phyloP scores from a whole-genome alignment of 2,888 invertebrate genomes.

The Mongoloraphidia duomilia region DNA sequence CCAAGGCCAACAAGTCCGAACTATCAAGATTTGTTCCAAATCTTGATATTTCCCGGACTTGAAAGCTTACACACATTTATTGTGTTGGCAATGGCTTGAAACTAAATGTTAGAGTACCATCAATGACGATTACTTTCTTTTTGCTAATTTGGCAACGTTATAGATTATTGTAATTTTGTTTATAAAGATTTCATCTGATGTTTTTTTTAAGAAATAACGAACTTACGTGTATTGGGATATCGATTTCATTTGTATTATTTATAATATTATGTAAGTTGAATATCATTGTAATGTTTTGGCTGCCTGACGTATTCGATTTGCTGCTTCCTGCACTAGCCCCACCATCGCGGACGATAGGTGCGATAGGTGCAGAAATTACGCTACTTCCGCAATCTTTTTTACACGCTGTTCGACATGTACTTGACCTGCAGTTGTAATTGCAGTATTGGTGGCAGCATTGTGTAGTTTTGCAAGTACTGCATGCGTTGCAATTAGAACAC shows the following conservation, averaged over 20 bases:
- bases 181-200: neutral
- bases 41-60: too few relatives aligned
- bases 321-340: neutral
- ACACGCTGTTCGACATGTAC: conserved; percentile 22
- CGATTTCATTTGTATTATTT: conserved; percentile 29
- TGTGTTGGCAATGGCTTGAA: too few relatives aligned
- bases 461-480: conserved; percentile 20
- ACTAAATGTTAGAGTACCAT: neutral
- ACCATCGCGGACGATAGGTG: too few relatives aligned
- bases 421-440: conserved; percentile 23
- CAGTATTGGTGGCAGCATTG: conserved; percentile 28
- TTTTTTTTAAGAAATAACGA: neutral
- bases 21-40: too few relatives aligned
- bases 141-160: neutral
- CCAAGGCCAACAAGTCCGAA: too few relatives aligned
- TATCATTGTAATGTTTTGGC: conserved; percentile 28
- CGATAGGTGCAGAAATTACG: too few relatives aligned
- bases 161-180: neutral
- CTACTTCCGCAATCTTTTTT: neutral
- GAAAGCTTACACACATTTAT: too few relatives aligned
- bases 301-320: conserved; percentile 2
- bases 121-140: neutral
- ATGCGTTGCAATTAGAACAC: conserved; percentile 8
- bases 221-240: conserved; percentile 25
- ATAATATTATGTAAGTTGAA: conserved; percentile 29